A percentile compares a stretch with the other conserved stretches of the same genome.
Conservation (phyloP, 2,113 vertebrate genomes). For the Saguinus midas region DNA sequence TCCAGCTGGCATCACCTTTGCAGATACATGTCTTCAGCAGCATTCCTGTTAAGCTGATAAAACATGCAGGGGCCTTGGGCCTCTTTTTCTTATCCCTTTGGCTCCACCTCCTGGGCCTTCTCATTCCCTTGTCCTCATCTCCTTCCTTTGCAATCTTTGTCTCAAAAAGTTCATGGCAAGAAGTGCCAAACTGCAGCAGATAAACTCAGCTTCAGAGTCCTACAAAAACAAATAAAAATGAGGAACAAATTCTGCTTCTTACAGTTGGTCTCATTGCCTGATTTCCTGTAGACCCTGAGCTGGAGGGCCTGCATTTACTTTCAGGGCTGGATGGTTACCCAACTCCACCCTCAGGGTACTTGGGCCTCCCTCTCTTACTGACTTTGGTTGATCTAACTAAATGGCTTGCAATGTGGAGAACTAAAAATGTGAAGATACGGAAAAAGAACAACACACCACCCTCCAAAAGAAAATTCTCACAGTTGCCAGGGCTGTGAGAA, state of each 20-base stretch:
- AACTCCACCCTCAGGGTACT: background rate
- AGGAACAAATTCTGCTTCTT: background rate
- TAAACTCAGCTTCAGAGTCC: slow-evolving; percentile 4
- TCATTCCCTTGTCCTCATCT: background rate
- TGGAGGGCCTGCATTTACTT: background rate
- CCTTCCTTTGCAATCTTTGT: slow-evolving; percentile 41
- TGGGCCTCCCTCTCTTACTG: background rate
- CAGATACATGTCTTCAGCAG: background rate
- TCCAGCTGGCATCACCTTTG: background rate
- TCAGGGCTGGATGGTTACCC: background rate
- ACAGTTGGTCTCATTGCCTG: background rate
- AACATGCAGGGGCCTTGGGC: background rate
- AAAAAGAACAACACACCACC: background rate
- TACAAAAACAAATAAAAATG: slow-evolving; percentile 20
- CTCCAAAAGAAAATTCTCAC: slow-evolving; percentile 25
- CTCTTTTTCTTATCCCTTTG: slow-evolving; percentile 13
- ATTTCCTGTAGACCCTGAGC: background rate
- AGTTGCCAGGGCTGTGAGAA: slow-evolving; percentile 9
- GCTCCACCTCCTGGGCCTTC: slow-evolving; percentile 25
- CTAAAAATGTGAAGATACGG: background rate
- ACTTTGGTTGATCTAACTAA: background rate
- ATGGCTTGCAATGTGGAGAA: background rate
- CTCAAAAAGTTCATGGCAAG: slow-evolving; percentile 16
- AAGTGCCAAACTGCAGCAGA: background rate
- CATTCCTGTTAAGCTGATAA: background rate